Evolutionary conservation across 2,797 vertebrate genomes (phyloP).

Genomic region (Alcedo quadribrachys): DNA sequence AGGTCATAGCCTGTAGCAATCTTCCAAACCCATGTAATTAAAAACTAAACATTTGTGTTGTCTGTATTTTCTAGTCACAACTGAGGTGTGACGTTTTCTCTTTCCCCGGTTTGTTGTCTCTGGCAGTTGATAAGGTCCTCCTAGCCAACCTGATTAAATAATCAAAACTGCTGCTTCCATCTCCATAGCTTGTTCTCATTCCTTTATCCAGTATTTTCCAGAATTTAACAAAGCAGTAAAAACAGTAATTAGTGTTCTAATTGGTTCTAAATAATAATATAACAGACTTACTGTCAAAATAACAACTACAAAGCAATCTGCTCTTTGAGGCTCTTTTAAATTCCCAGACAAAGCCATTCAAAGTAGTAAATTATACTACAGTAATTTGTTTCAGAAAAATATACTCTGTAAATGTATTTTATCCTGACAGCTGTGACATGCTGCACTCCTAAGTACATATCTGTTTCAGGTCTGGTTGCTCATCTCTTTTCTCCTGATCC

Average conservation of each 20-base stretch:
- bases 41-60: neutral
- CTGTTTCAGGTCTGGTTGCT: conserved; percentile 12
- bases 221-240: conserved; percentile 32
- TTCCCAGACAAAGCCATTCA: neutral
- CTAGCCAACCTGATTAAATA: neutral
- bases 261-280: conserved; percentile 58
- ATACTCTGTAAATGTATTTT: conserved; percentile 32
- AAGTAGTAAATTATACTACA: conserved; percentile 41
- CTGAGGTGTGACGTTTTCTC: neutral
- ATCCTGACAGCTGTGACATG: conserved; percentile 43
- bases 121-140: neutral
- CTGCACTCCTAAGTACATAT: neutral
- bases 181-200: neutral
- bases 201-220: neutral
- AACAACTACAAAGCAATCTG: conserved; percentile 64
- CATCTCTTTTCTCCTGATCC: neutral
- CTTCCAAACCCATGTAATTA: conserved; percentile 9
- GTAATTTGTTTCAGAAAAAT: conserved; percentile 31
- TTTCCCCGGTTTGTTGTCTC: neutral
- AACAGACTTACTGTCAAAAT: conserved; percentile 73
- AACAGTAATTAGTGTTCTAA: conserved; percentile 40
- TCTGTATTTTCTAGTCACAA: neutral
- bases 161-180: neutral
- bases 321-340: conserved; percentile 47
- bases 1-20: conserved; percentile 4